A percentile compares a stretch with the other conserved stretches of the same genome.
Conservation (phyloP, 2,113 vertebrate species). For the Hyperopisus bebe region DNA sequence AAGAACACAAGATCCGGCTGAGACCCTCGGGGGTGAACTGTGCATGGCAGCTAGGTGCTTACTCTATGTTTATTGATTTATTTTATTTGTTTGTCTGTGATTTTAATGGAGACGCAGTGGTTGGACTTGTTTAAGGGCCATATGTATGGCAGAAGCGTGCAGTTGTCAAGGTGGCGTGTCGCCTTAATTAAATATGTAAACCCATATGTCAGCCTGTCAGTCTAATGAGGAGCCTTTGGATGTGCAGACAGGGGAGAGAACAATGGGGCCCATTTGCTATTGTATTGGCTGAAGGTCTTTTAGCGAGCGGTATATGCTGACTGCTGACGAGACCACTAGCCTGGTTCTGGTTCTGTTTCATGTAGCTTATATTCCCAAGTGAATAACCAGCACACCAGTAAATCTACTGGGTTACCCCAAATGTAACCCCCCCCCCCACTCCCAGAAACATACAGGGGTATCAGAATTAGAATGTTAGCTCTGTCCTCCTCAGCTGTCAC, state of each 20-base stretch:
- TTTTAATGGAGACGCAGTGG: not conserved
- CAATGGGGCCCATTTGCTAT: not conserved
- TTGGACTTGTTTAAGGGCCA: not conserved
- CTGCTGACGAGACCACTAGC: not conserved
- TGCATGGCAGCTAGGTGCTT: not conserved
- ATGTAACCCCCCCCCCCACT: not conserved
- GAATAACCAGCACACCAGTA: not conserved
- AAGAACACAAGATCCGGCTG: not conserved
- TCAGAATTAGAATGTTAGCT: not conserved
- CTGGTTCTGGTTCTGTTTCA: not conserved
- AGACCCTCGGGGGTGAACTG: not conserved
- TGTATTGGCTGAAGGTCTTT: not conserved
- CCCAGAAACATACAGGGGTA: not conserved
- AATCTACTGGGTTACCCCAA: not conserved
- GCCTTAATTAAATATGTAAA: not conserved
- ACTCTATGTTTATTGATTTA: not conserved
- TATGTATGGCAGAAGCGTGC: not conserved
- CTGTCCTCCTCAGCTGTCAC: not conserved
- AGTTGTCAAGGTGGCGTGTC: not conserved
- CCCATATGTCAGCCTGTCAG: not conserved
- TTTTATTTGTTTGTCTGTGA: not conserved
- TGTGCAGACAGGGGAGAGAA: not conserved
- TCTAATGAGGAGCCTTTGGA: not conserved
- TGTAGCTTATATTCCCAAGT: not conserved
- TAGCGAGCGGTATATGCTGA: not conserved